Evolutionary conservation across 2,113 vertebrate genomes (phyloP), one percentile per base, ranked within the genome.

Genomic region (Lycocorax pyrrhopterus): DNA sequence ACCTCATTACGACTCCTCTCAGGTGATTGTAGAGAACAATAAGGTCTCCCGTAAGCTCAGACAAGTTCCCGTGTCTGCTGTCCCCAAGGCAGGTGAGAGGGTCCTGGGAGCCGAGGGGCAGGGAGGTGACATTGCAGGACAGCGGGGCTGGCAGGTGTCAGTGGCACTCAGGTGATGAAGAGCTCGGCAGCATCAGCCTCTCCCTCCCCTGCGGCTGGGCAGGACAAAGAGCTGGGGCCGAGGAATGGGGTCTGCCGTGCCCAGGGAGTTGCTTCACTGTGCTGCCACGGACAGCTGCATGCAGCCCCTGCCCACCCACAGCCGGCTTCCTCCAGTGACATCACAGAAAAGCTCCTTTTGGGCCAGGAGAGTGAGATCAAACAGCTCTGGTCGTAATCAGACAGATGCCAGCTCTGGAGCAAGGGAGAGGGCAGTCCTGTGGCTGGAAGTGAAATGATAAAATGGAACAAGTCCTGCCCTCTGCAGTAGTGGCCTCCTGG

Each of bases 181-280:
- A 11, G 19, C 47, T 62, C 7, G 0, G 56, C 3, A 32, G 59
- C 59, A 7, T 10, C 60, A 19, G 46, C 43, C 77, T 60, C n/a
- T 35, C 2, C 25, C 20, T 10, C 6, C 1, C 3, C 18, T 12
- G 44, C 0, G 1, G 20, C 76, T 41, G 59, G 39, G 39, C n/a
- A 23, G 46, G 46, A 67, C 10, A 6, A 52, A 66, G 25, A 46
- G 59, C 74, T 52, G n/a, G 22, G 23, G 3, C 16, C 0, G 3
- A 43, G 16, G 8, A 76, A 14, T 30, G 35, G 35, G 43, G 4
- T 58, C 3, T 14, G 30, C 13, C 2, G 0, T 18, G 27, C 44
- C 49, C 4, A 21, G 47, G 56, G 33, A n/a, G 5, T 0, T 10
- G 30, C 49, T 26, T 19, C 21, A 3, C 8, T 35, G 56, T 4